Percentiles rank a stretch among this genome's conserved stretches.
phyloP scores from a whole-genome alignment of 2,797 vertebrate species.

The Pipistrellus kuhlii region DNA sequence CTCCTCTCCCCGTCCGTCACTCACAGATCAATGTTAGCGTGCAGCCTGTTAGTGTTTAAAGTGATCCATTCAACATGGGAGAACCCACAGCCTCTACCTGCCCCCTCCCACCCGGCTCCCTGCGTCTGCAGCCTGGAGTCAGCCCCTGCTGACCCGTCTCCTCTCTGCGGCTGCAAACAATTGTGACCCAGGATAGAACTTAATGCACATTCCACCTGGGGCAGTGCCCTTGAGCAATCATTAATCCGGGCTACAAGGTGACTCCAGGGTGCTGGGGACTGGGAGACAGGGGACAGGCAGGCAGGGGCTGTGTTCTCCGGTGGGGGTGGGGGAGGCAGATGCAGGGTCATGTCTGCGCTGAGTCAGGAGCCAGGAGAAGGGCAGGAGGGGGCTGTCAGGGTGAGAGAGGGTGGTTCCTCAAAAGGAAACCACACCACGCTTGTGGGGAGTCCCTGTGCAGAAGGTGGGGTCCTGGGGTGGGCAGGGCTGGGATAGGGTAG shows the following conservation, averaged over 20 bases:
- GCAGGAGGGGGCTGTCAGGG: too few species aligned
- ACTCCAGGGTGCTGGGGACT: background rate
- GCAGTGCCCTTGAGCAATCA: background rate
- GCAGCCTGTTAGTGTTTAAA: conserved; percentile 54
- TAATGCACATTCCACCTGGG: background rate
- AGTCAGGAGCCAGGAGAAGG: background rate
- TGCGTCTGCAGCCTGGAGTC: background rate
- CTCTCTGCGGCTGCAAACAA: background rate
- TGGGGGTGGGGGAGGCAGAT: too few species aligned
- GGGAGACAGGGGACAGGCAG: background rate
- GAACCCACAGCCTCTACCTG: background rate
- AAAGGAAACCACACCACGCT: background rate
- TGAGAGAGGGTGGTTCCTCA: background rate
- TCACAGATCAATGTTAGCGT: conserved; percentile 13
- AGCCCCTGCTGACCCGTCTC: background rate
- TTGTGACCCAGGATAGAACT: background rate
- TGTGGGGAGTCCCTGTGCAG: background rate
- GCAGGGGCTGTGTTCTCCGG: background rate
- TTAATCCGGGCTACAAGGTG: background rate
- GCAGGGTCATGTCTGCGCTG: background rate
- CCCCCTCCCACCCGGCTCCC: background rate
- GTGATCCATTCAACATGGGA: conserved; percentile 25
- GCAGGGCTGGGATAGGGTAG: background rate
- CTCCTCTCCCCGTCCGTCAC: background rate
- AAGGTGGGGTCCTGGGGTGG: background rate